Evolutionary conservation across 1,140 invertebrate species (phyloP).

Genomic region (Cyclina sinensis): DNA sequence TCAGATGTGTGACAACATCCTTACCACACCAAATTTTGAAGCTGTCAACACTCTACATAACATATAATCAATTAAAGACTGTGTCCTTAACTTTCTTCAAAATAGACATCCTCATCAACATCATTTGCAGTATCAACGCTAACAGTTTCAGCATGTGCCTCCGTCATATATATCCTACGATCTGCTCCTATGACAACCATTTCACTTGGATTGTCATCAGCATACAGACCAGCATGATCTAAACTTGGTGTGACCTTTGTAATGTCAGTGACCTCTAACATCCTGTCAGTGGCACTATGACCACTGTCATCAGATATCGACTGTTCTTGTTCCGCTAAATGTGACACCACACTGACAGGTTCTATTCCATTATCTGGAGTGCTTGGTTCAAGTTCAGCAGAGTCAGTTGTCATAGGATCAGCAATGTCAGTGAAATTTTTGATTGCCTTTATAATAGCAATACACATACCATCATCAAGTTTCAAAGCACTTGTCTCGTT

Average conservation of each 20-base stretch:
- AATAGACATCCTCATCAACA: slow-evolving; percentile 8
- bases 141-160: slow-evolving; percentile 23
- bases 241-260: slow-evolving; percentile 10
- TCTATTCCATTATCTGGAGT: slow-evolving; percentile 77
- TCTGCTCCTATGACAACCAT: not conserved
- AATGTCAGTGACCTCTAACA: not conserved
- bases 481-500: slow-evolving; percentile 75
- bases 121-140: slow-evolving; percentile 46
- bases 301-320: slow-evolving; percentile 75
- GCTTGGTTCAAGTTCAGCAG: slow-evolving; percentile 74
- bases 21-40: too few species aligned
- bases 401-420: slow-evolving; percentile 65
- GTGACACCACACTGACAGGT: slow-evolving; percentile 75
- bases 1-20: too few species aligned
- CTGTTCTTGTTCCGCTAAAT: slow-evolving; percentile 77
- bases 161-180: not conserved
- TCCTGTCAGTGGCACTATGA: not conserved
- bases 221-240: slow-evolving; percentile 20
- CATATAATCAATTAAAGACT: not conserved
- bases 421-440: slow-evolving; percentile 73
- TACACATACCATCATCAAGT: slow-evolving; percentile 58
- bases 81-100: not conserved
- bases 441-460: slow-evolving; percentile 63
- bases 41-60: too few species aligned
- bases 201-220: slow-evolving; percentile 2